Percentiles rank a stretch among this genome's conserved stretches.
phyloP scores from a whole-genome alignment of 2,113 vertebrate genomes.

The Tragelaphus imberbis region DNA sequence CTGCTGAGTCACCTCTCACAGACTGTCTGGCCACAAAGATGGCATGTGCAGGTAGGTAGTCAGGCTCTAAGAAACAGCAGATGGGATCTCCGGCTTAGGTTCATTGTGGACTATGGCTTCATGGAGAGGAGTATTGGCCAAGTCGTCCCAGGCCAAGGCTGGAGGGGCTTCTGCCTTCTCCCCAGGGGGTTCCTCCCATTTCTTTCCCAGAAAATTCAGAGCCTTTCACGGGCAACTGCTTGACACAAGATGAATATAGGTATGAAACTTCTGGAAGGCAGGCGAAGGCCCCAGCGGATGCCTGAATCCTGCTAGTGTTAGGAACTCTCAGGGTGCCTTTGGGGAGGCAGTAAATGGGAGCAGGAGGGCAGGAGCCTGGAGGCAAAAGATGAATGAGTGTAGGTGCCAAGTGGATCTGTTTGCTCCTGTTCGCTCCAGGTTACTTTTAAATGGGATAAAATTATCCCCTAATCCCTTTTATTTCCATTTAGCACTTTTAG shows the following conservation, averaged over 20 bases:
- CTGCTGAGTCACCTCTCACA: not conserved
- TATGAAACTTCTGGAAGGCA: constrained; percentile 24
- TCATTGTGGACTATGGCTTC: not conserved
- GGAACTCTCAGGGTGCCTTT: constrained; percentile 29
- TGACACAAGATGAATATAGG: constrained; percentile 32
- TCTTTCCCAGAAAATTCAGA: constrained; percentile 4
- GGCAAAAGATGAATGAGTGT: constrained; percentile 23
- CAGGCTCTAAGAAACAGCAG: not conserved
- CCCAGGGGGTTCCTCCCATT: not conserved
- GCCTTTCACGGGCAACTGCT: constrained; percentile 1
- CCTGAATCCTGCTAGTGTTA: not conserved
- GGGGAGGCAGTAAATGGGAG: not conserved
- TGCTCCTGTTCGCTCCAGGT: constrained; percentile 67
- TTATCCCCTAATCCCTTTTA: constrained; percentile 77
- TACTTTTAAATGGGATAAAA: constrained; percentile 78
- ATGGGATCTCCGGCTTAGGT: too few species aligned
- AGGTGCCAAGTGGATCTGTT: constrained; percentile 69
- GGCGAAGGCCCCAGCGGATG: constrained; percentile 22
- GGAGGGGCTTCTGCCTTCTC: not conserved
- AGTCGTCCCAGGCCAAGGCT: not conserved
- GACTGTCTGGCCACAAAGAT: fast-evolving
- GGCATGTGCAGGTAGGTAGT: fast-evolving
- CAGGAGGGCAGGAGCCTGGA: not conserved
- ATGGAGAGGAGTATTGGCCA: not conserved
- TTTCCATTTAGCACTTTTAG: constrained; percentile 77